Evolutionary conservation across 2,888 invertebrate species (phyloP).

Genomic region (Octonoba sinensis): DNA sequence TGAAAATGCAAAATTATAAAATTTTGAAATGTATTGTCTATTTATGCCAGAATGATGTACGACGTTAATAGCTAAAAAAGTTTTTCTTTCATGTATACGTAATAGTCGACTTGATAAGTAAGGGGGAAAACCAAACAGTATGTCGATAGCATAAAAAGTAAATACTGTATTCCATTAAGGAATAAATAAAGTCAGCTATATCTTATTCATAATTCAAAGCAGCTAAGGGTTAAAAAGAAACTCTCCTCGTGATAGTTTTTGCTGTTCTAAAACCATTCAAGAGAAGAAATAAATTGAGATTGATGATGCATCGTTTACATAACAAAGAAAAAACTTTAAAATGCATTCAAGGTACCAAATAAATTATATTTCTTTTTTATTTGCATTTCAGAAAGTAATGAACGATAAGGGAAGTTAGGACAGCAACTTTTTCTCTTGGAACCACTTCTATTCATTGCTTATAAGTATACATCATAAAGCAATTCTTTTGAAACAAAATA

Average conservation of each 20-base stretch:
- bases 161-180: too few species aligned
- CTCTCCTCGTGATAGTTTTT: slow-evolving; percentile 36
- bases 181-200: slow-evolving; percentile 19
- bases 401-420: slow-evolving; percentile 34
- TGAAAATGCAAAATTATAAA: too few species aligned
- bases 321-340: slow-evolving; percentile 36
- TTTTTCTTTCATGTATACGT: too few species aligned
- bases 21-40: too few species aligned
- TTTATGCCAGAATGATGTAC: too few species aligned
- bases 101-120: too few species aligned
- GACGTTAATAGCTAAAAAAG: too few species aligned
- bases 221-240: slow-evolving; percentile 22
- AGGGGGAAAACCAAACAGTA: too few species aligned
- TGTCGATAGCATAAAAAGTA: too few species aligned
- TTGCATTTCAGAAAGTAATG: slow-evolving; percentile 24
- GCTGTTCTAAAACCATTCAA: slow-evolving; percentile 32
- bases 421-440: slow-evolving; percentile 18
- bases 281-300: slow-evolving; percentile 54
- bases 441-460: slow-evolving; percentile 19
- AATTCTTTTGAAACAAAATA: slow-evolving; percentile 18
- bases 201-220: slow-evolving; percentile 43
- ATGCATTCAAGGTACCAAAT: slow-evolving; percentile 50
- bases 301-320: slow-evolving; percentile 49
- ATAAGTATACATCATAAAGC: slow-evolving; percentile 36
- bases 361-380: slow-evolving; percentile 38